Evolutionary conservation across 2,888 invertebrate genomes (phyloP), one percentile per base, ranked within the genome.

Genomic region (Tachina fera): DNA sequence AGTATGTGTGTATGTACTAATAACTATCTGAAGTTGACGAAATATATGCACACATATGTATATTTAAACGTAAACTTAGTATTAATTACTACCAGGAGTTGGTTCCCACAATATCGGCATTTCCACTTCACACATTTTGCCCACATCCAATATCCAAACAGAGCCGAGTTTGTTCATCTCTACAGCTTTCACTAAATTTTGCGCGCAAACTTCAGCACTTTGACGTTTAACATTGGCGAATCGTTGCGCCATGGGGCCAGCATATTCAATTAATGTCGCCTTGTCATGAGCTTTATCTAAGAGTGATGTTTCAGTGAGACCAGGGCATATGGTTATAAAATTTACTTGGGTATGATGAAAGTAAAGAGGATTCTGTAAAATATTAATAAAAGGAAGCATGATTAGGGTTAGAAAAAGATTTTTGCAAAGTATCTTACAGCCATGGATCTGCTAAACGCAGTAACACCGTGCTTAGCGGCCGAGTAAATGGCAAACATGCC

Each of bases 401-500:
- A 14, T 45, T 43, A 63, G 19, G 19, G 43, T 9, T 19, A 13
- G 19, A 19, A 19, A 9, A 39, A 61, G 10, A 9, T 19, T 63
- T 19, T 22, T 65, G 31, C 9, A 14, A n/a, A 8, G 1, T 65
- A 47, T 8, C 4, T 83, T 87, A 93, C 93, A 51, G 91, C 89
- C 70, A 93, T 78, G 4, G 89, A 83, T 13, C 91, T 90, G 1
- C 91, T 92, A 70, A 93, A 92, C 10, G 92, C 91, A n/a, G 92
- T 89, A 3, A 93, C 91, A 0, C 92, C 93, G 5, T 90, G 89
- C 79, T 93, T 93, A 49, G 92, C 89, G 0, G 92, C 93, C 22
- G 91, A 89, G 87, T 93, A 93, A 39, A 93, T 89, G n/a, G 92
- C 86, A 84, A 90, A 81, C 14, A 86, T 19, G 1, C 88, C 51